Evolutionary conservation across 2,888 invertebrate genomes (phyloP).

Genomic region (Parnassius smintheus): DNA sequence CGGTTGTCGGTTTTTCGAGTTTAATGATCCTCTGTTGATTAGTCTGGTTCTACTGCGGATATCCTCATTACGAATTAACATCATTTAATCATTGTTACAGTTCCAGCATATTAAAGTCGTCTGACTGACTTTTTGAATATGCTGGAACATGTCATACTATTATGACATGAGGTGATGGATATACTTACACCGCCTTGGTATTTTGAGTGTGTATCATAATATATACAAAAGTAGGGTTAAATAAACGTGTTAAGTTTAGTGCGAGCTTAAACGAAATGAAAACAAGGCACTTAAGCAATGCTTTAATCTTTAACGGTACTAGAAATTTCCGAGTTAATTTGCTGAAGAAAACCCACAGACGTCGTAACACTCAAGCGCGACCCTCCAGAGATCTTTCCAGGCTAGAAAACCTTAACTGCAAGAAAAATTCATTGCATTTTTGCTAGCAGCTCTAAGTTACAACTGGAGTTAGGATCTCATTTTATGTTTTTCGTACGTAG

Average conservation of each 20-base stretch:
- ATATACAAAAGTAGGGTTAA: background rate
- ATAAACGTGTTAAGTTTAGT: background rate
- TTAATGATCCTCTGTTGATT: too few species aligned
- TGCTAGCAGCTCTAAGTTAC: constrained; percentile 30
- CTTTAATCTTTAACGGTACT: constrained; percentile 28
- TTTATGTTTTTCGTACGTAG: constrained; percentile 16
- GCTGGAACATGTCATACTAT: too few species aligned
- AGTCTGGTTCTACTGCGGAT: too few species aligned
- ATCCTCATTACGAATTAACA: too few species aligned
- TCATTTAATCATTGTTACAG: too few species aligned
- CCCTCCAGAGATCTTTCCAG: constrained; percentile 36
- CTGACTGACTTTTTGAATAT: too few species aligned
- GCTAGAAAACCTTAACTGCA: constrained; percentile 31
- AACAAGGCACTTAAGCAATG: constrained; percentile 25
- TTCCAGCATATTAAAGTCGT: too few species aligned
- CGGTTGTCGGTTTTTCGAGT: too few species aligned
- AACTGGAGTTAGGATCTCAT: constrained; percentile 19
- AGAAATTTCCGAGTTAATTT: constrained; percentile 33
- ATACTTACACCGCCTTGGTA: too few species aligned
- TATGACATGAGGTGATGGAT: too few species aligned
- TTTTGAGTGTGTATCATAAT: too few species aligned
- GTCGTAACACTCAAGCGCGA: constrained; percentile 36
- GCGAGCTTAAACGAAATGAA: constrained; percentile 20
- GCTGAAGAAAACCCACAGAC: constrained; percentile 37
- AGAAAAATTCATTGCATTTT: constrained; percentile 28